These are phyloP conservation scores for Periophthalmus magnuspinnatus DNA, from an alignment of 2,797 vertebrate species.

Conservation along the genomic window DNA sequence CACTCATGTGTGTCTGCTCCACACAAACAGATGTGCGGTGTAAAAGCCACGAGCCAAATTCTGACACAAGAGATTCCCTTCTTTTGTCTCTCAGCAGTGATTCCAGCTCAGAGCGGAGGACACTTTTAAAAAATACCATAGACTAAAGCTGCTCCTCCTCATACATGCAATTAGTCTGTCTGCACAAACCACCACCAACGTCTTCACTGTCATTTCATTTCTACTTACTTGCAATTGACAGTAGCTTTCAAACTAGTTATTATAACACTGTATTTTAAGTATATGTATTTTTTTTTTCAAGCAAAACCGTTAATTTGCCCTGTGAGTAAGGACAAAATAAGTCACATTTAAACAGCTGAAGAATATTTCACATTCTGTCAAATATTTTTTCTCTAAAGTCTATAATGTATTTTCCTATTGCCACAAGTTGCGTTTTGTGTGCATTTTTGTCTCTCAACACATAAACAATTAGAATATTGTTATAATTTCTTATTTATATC, in stretches of 20 bases:
- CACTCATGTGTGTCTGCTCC: constrained; percentile 54
- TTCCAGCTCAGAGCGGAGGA: constrained; percentile 42
- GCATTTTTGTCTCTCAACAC: not conserved
- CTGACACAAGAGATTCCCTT: constrained; percentile 82
- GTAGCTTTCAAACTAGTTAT: not conserved
- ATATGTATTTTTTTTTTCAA: not conserved
- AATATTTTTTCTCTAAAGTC: no score
- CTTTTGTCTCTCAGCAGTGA: constrained; percentile 66
- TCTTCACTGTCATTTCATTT: not conserved
- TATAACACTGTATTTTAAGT: not conserved
- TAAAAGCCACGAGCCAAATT: constrained; percentile 83
- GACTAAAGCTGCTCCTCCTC: constrained; percentile 11
- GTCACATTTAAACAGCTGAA: no score
- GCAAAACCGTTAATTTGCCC: not conserved
- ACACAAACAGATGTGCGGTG: constrained; percentile 84
- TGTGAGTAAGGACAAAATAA: no score
- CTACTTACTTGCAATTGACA: not conserved
- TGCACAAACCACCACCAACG: constrained; percentile 11
- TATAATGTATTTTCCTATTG: not conserved
- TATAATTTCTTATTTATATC: not conserved
- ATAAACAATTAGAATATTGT: not conserved
- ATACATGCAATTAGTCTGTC: constrained; percentile 9
- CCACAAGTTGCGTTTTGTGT: not conserved
- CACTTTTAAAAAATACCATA: constrained; percentile 13
- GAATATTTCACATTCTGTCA: no score